A percentile compares a stretch with the other conserved stretches of the same genome.
Evolutionary conservation across 2,888 invertebrate species (phyloP).

Genomic region (Erynnis tages): DNA sequence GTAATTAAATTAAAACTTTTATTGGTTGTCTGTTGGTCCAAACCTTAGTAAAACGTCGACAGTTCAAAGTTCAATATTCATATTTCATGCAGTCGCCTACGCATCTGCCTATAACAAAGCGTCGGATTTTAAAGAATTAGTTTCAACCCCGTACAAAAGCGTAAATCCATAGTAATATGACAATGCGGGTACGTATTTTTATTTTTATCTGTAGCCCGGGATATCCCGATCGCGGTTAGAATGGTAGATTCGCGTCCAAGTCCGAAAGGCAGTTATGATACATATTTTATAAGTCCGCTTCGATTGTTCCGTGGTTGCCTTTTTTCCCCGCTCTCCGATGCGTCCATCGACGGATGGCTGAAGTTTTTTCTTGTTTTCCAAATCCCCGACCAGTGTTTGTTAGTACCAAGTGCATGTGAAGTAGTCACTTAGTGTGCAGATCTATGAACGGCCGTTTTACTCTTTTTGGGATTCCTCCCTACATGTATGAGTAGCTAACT

Average conservation of each 20-base stretch:
- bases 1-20: too few relatives aligned
- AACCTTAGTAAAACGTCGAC: too few relatives aligned
- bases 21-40: too few relatives aligned
- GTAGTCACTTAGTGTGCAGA: constrained; percentile 27
- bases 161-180: constrained; percentile 15
- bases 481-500: neutral
- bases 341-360: constrained; percentile 68
- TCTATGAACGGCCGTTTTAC: constrained; percentile 15
- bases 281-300: constrained; percentile 80
- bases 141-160: constrained; percentile 14
- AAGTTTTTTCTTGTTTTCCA: constrained; percentile 55
- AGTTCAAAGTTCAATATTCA: too few relatives aligned
- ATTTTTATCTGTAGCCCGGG: constrained; percentile 53
- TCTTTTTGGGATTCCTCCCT: constrained; percentile 15
- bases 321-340: constrained; percentile 65
- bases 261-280: constrained; percentile 72
- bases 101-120: too few relatives aligned
- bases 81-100: too few relatives aligned
- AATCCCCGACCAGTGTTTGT: constrained; percentile 61
- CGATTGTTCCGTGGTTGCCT: constrained; percentile 74
- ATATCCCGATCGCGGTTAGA: constrained; percentile 75
- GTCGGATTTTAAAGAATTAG: constrained; percentile 6
- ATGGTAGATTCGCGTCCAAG: constrained; percentile 64
- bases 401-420: constrained; percentile 43
- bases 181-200: constrained; percentile 33